Evolutionary conservation across 2,888 invertebrate genomes (phyloP).

Genomic region (Tineola bisselliella): DNA sequence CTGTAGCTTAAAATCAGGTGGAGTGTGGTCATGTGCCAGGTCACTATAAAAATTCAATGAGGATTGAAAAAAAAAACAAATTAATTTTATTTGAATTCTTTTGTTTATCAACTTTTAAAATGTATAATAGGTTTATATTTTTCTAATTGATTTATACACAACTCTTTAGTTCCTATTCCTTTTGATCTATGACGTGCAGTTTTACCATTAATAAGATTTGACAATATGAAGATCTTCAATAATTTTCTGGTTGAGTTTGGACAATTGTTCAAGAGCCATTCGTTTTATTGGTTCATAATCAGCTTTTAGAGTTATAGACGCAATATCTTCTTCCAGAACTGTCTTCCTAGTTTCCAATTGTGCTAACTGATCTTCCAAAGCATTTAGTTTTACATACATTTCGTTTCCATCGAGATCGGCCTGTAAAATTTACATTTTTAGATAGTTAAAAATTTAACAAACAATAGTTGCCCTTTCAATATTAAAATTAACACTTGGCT

Average conservation of each 20-base stretch:
- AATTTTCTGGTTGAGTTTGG: slow-evolving; percentile 66
- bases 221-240: slow-evolving; percentile 47
- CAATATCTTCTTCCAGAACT: slow-evolving; percentile 73
- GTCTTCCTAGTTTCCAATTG: slow-evolving; percentile 75
- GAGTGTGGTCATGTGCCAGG: too few relatives aligned
- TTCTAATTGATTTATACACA: too few relatives aligned
- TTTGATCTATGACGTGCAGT: not conserved
- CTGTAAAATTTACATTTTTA: slow-evolving; percentile 35
- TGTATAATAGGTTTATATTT: too few relatives aligned
- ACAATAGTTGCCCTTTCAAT: too few relatives aligned
- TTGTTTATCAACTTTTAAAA: too few relatives aligned
- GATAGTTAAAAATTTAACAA: too few relatives aligned
- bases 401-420: slow-evolving; percentile 75
- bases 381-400: slow-evolving; percentile 74
- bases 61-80: too few relatives aligned
- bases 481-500: too few relatives aligned
- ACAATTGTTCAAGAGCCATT: slow-evolving; percentile 64
- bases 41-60: too few relatives aligned
- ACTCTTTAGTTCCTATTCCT: too few relatives aligned
- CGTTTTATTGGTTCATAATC: slow-evolving; percentile 73
- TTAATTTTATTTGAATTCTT: too few relatives aligned
- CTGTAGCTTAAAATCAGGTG: too few relatives aligned
- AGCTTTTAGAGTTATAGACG: slow-evolving; percentile 72
- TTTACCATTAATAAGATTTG: slow-evolving; percentile 41
- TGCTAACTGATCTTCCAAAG: slow-evolving; percentile 74